Conservation (phyloP, 2,113 vertebrate species). For the Tragulus kanchil region DNA sequence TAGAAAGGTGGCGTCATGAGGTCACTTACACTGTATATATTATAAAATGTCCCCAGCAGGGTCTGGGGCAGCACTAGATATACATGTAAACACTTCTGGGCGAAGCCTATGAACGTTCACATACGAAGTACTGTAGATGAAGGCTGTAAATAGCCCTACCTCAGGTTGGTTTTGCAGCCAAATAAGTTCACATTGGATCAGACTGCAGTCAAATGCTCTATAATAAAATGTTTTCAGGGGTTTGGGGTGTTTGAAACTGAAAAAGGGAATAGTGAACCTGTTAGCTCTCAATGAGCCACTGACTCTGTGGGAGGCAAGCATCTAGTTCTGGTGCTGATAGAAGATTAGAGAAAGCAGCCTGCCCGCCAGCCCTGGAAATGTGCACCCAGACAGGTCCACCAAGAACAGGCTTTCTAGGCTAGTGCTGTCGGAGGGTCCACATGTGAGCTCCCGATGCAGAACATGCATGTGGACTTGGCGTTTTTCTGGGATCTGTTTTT, state of each 20-base stretch:
- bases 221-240: conserved; percentile 3
- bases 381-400: not conserved
- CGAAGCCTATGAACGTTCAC: conserved; percentile 63
- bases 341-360: not conserved
- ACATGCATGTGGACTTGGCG: too few species aligned
- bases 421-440: rapidly evolving
- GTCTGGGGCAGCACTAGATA: conserved; percentile 13
- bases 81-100: conserved; percentile 62
- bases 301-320: not conserved
- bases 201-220: not conserved
- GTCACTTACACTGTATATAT: not conserved
- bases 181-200: conserved; percentile 56
- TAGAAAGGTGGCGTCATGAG: not conserved
- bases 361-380: rapidly evolving
- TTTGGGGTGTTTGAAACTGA: conserved; percentile 50
- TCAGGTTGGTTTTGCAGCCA: not conserved
- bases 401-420: not conserved
- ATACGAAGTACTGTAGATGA: conserved; percentile 34
- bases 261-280: not conserved
- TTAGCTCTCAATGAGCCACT: not conserved
- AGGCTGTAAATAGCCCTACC: conserved; percentile 53
- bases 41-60: not conserved
- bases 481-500: not conserved
- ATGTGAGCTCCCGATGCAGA: rapidly evolving
- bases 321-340: not conserved